These are phyloP conservation scores for Leuciscus waleckii DNA, from an alignment of 2,797 vertebrate genomes.

Conservation along the genomic window DNA sequence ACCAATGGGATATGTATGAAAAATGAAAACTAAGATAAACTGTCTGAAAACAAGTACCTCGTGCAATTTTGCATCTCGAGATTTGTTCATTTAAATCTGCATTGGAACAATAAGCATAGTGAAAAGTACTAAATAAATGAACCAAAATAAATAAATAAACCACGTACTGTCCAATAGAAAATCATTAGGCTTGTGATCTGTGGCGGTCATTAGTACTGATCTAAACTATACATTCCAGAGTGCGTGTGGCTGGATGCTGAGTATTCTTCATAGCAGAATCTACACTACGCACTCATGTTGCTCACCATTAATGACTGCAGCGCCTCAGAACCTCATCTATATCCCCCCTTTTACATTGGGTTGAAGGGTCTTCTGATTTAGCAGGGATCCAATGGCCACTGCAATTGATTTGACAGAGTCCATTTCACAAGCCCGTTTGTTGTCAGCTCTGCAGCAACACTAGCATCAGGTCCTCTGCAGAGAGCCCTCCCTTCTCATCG, in stretches of 20 bases:
- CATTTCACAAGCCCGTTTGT: constrained; percentile 48
- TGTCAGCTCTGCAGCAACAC: constrained; percentile 44
- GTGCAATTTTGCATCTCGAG: not conserved
- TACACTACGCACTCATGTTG: constrained; percentile 5
- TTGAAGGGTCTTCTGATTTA: constrained; percentile 36
- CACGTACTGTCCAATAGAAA: not conserved
- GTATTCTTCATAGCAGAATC: not conserved
- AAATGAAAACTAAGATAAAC: not conserved
- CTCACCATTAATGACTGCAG: constrained; percentile 28
- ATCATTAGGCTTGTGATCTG: constrained; percentile 20
- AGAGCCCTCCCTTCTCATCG: constrained; percentile 19
- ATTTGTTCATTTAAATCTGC: not conserved
- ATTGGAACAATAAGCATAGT: not conserved
- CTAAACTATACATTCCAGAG: constrained; percentile 13
- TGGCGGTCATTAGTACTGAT: constrained; percentile 18
- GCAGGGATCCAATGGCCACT: constrained; percentile 23
- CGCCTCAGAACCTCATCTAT: not conserved
- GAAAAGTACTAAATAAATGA: not conserved
- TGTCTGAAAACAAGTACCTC: not conserved
- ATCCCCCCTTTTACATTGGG: not conserved
- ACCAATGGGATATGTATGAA: not conserved
- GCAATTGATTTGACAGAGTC: constrained; percentile 49
- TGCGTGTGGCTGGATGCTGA: not conserved
- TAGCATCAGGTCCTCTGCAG: constrained; percentile 45
- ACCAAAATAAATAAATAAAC: not conserved